These are phyloP conservation scores for Stegodyphus mimosarum DNA, from an alignment of 1,140 invertebrate species.

Conservation along the genomic window DNA sequence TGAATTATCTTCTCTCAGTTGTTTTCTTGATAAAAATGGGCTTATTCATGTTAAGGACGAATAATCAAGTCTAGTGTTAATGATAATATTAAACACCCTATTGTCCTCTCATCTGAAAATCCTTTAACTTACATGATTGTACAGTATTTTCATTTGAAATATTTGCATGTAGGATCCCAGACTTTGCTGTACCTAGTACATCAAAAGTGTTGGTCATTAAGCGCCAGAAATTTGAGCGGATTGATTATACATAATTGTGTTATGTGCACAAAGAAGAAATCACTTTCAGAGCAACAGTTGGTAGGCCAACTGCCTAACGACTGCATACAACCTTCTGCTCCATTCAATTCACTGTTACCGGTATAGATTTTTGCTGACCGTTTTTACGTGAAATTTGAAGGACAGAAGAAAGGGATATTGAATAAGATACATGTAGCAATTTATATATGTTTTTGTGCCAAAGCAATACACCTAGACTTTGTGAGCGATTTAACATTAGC, in stretches of 20 bases:
- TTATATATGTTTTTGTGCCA: conserved; percentile 18
- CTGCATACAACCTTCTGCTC: not conserved
- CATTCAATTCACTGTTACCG: conserved; percentile 6
- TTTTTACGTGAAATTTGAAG: conserved; percentile 15
- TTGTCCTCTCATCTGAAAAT: conserved; percentile 9
- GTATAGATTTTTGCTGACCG: conserved; percentile 24
- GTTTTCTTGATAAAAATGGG: conserved; percentile 66
- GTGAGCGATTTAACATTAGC: conserved; percentile 66
- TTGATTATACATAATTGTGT: conserved; percentile 11
- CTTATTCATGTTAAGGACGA: conserved; percentile 63
- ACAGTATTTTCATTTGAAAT: not conserved
- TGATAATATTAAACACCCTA: conserved; percentile 1
- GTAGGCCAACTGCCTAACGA: conserved; percentile 12
- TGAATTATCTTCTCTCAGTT: conserved; percentile 57
- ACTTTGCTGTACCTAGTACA: not conserved
- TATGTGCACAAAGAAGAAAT: conserved; percentile 17
- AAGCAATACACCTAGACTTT: conserved; percentile 45
- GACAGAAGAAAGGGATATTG: conserved; percentile 64
- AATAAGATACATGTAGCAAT: conserved; percentile 64
- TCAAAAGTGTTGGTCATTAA: conserved; percentile 32
- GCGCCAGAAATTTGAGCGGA: conserved; percentile 11
- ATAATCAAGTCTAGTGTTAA: not conserved
- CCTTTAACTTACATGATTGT: conserved; percentile 14
- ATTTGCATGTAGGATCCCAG: conserved; percentile 20
- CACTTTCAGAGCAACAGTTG: not conserved